Evolutionary conservation across 23 tunicate genomes (phyloP), one percentile per base, ranked within the genome.

Genomic region (Trididemnum miniatum): DNA sequence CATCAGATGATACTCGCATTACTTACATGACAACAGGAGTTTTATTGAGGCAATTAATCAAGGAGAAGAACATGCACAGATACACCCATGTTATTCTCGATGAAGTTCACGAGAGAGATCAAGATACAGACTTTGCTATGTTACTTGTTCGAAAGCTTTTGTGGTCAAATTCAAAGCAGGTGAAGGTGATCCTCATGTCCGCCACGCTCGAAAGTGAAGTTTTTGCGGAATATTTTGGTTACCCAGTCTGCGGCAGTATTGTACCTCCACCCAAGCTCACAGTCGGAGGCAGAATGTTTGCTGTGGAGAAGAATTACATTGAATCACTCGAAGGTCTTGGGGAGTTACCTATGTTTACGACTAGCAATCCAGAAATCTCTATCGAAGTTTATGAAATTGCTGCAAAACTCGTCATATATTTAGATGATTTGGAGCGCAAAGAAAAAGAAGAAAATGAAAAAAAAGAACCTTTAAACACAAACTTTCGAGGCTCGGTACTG

Each of bases 31-130:
- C 99, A 37, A 87, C 87, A 29, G 99, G 97, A 31, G 97, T 96
- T 29, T 62, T 96, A 76, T 79, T 96, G 59, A 69, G 87, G 20
- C 90, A 82, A 23, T 27, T 96, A 2, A 81, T 96, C 23, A 71
- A 69, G 52, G 71, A 83, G 1, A 89, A 95, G 65, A 79, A 72
- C 54, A 26, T 91, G 71, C 80, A 83, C 33, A 65, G 83, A 0
- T 96, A 50, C 77, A 90, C 99, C 20, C 99, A 96, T 51, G 71
- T 96, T 31, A 87, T 96, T 66, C 72, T 96, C 59, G 99, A 96
- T 85, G 98, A 92, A 73, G 97, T 95, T 20, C 99, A 95, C 73
- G 99, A 95, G 82, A 64, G 99, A 35, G 96, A 90, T 72, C 89
- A 86, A 39, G 92, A 95, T 20, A 95, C 96, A 24, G 99, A 95